These are phyloP conservation scores for Rapana venosa DNA, from an alignment of 2,888 invertebrate genomes.

Conservation along the genomic window DNA sequence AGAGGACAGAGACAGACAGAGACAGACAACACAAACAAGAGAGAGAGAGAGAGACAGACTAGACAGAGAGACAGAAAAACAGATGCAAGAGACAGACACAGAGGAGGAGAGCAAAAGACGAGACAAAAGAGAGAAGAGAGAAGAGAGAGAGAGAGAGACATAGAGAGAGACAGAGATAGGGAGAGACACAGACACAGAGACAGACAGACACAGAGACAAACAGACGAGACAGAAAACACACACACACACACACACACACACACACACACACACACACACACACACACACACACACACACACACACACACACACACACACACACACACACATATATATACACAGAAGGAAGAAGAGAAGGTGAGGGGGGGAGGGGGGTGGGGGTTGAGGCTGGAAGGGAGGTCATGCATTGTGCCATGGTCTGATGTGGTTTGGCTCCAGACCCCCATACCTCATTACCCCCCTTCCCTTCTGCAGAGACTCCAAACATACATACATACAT, in stretches of 20 bases:
- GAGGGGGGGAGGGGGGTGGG: no score
- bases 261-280: no score
- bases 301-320: no score
- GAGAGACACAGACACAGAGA: background rate
- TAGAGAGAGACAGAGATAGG: background rate
- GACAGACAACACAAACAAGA: background rate
- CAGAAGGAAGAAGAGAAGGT: no score
- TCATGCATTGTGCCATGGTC: no score
- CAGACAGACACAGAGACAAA: background rate
- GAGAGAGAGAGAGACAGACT: background rate
- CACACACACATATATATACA: no score
- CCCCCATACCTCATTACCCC: no score
- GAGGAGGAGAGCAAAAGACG: background rate
- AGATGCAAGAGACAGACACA: background rate
- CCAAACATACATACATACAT: no score
- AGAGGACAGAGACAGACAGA: background rate
- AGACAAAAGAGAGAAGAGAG: background rate
- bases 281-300: no score
- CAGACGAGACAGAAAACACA: background rate
- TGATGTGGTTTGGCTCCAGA: no score
- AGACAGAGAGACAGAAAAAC: background rate
- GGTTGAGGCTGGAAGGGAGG: no score
- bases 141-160: background rate
- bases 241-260: background rate
- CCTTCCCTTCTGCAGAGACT: no score